Evolutionary conservation across 2,797 vertebrate species (phyloP).

Genomic region (Acipenser oxyrinchus): DNA sequence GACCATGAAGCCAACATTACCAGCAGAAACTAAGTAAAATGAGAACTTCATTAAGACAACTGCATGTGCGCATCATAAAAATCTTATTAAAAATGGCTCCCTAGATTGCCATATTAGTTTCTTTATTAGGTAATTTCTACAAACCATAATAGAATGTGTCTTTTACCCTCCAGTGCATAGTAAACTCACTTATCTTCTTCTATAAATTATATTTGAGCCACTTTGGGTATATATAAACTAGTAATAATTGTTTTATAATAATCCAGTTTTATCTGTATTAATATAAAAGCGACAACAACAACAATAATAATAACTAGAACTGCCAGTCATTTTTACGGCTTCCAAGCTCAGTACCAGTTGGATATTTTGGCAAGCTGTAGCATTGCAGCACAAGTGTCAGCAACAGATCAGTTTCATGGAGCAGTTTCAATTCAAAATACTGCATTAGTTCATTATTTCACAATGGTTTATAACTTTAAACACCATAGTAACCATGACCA

Average conservation of each 20-base stretch:
- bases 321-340: no score
- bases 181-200: slow-evolving; percentile 98
- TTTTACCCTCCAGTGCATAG: slow-evolving; percentile 99
- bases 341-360: no score
- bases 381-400: no score
- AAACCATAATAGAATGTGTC: slow-evolving; percentile 97
- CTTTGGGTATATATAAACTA: slow-evolving; percentile 44
- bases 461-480: no score
- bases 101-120: slow-evolving; percentile 96
- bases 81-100: slow-evolving; percentile 99
- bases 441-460: no score
- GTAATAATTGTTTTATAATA: neutral
- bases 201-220: slow-evolving; percentile 83
- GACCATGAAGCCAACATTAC: slow-evolving; percentile 82
- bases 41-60: slow-evolving; percentile 99
- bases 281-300: no score
- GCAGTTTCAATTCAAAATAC: no score
- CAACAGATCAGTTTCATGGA: no score
- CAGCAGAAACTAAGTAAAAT: slow-evolving; percentile 91
- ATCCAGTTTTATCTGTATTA: slow-evolving; percentile 12
- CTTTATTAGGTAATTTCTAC: slow-evolving; percentile 98
- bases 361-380: no score
- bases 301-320: no score
- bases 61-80: slow-evolving; percentile 96
- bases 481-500: no score